Evolutionary conservation across 1,140 invertebrate genomes (phyloP).

Genomic region (Tetramorium alpestre): DNA sequence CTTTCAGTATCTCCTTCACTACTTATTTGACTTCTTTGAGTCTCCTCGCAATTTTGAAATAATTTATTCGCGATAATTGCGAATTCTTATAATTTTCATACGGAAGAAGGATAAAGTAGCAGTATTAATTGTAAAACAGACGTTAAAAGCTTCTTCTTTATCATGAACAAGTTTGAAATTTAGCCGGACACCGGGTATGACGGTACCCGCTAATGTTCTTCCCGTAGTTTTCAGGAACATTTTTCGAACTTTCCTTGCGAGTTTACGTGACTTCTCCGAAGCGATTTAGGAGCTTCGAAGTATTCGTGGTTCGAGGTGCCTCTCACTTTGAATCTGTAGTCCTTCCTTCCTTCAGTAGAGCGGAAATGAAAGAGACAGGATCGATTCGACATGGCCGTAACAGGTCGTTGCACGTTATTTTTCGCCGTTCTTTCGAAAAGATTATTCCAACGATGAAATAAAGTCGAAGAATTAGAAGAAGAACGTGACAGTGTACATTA

Average conservation of each 20-base stretch:
- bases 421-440: neutral
- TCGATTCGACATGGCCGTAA: conserved; percentile 24
- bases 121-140: neutral
- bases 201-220: conserved; percentile 48
- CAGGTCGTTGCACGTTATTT: conserved; percentile 34
- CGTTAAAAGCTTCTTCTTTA: neutral
- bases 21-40: neutral
- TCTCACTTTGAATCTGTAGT: conserved; percentile 46
- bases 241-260: conserved; percentile 61
- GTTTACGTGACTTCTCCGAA: conserved; percentile 59
- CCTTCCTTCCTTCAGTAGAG: neutral
- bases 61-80: neutral
- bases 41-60: neutral
- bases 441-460: conserved; percentile 3
- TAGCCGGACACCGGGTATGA: conserved; percentile 10
- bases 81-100: neutral
- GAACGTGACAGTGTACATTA: neutral
- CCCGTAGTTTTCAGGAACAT: conserved; percentile 61
- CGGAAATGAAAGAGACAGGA: conserved; percentile 57
- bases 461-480: neutral
- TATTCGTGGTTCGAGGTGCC: conserved; percentile 40
- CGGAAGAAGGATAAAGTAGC: neutral
- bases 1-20: neutral
- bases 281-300: conserved; percentile 63
- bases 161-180: neutral